phyloP scores from a whole-genome alignment of 2,888 invertebrate genomes.

The Aporophyla nigra region DNA sequence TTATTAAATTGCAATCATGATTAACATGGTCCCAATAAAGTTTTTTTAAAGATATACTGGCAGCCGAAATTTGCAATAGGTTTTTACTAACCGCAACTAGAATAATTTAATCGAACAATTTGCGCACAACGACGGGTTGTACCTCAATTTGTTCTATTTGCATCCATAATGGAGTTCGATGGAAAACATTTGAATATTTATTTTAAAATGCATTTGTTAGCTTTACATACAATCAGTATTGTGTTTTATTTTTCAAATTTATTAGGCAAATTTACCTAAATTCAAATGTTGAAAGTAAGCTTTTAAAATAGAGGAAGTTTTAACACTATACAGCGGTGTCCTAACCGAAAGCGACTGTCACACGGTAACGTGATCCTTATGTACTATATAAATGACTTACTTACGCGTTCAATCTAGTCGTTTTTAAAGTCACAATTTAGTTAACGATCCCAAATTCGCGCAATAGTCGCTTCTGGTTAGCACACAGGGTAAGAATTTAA shows the following conservation, averaged over 20 bases:
- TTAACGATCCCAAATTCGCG: background rate
- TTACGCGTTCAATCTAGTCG: background rate
- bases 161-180: slow-evolving; percentile 27
- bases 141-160: slow-evolving; percentile 38
- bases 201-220: slow-evolving; percentile 16
- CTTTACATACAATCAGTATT: slow-evolving; percentile 5
- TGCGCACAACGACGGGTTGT: background rate
- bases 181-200: slow-evolving; percentile 33
- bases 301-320: background rate
- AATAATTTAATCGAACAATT: slow-evolving; percentile 29
- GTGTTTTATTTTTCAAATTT: background rate
- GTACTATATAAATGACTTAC: too few relatives aligned
- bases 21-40: background rate
- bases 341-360: background rate
- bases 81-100: slow-evolving; percentile 3
- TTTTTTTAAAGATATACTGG: background rate
- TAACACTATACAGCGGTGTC: background rate
- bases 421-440: background rate
- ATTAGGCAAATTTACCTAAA: background rate
- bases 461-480: too few relatives aligned
- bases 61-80: background rate
- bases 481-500: background rate
- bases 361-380: too few relatives aligned
- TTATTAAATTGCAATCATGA: background rate
- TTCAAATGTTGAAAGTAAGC: background rate